Evolutionary conservation across 2,888 invertebrate genomes (phyloP), one percentile per base, ranked within the genome.

Genomic region (Athripsodes cinereus): DNA sequence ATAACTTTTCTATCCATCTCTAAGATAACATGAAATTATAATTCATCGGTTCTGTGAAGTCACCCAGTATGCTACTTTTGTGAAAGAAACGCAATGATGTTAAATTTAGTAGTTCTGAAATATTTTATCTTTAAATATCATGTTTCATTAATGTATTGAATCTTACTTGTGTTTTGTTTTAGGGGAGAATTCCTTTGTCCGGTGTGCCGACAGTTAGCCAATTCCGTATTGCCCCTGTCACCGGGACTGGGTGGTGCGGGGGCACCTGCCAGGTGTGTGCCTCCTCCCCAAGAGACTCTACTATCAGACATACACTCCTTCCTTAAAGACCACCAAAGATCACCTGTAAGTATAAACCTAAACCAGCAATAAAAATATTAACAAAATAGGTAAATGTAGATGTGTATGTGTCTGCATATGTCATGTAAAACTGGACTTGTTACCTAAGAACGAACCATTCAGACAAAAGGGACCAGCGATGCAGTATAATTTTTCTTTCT

Each of bases 141-240:
- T 22, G 31, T 21, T 21, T 48, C n/a, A 20, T 21, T 22, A 2
- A n/a, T 22, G 5, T 50, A 22, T 11, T 22, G 26, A 3, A 6
- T 6, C 3, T 26, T 26, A 3, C 1, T 34, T 44, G n/a, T 40
- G 8, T 58, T 5, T 58, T 34, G 46, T 59, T 55, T 66, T 66
- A 79, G 85, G 58, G 92, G 92, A 53, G 96, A 97, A 80, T 97
- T 93, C 78, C 85, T 89, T 66, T 97, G 97, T 75, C 97, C 97
- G 22, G 81, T 97, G 64, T 98, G 97, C 74, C 84, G 97, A 13
- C 96, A 96, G 76, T 73, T 92, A 55, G 90, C 92, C 0, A 94
- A 94, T 74, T 89, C 92, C 10, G 92, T 96, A 67, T 80, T 97
- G 68, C 97, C 92, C 34, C 75, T 91, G 49, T 87, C 88, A 59